Conservation (phyloP, 1,140 invertebrate species). For the Ostrea edulis region DNA sequence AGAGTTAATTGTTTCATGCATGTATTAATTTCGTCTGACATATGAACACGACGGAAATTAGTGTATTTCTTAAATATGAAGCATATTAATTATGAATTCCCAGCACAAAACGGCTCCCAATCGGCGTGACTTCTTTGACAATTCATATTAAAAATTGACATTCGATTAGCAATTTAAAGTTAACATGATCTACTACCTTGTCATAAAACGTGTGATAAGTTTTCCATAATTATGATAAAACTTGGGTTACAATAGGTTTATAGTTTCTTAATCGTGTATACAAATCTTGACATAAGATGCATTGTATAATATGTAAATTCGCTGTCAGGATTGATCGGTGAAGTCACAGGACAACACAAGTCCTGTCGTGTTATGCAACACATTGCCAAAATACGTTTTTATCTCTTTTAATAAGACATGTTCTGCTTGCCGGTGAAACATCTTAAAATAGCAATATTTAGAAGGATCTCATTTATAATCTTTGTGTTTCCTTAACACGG, state of each 20-base stretch:
- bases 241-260: background rate
- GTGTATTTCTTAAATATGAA: background rate
- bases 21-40: background rate
- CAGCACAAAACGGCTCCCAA: background rate
- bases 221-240: background rate
- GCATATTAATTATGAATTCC: conserved; percentile 20
- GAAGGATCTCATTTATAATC: background rate
- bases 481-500: background rate
- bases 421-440: background rate
- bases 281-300: background rate
- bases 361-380: conserved; percentile 5
- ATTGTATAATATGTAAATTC: conserved; percentile 34
- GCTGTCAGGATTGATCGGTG: background rate
- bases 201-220: background rate
- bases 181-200: background rate
- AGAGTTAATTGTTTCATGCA: background rate
- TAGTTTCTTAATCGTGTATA: conserved; percentile 6
- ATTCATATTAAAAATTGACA: conserved; percentile 4
- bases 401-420: background rate
- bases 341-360: conserved; percentile 3
- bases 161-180: conserved; percentile 33
- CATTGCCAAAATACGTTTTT: background rate
- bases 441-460: background rate
- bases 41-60: background rate
- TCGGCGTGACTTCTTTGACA: background rate